Evolutionary conservation across 2,888 invertebrate species (phyloP), one percentile per base, ranked within the genome.

Genomic region (Rhimphoctona megacephalus): DNA sequence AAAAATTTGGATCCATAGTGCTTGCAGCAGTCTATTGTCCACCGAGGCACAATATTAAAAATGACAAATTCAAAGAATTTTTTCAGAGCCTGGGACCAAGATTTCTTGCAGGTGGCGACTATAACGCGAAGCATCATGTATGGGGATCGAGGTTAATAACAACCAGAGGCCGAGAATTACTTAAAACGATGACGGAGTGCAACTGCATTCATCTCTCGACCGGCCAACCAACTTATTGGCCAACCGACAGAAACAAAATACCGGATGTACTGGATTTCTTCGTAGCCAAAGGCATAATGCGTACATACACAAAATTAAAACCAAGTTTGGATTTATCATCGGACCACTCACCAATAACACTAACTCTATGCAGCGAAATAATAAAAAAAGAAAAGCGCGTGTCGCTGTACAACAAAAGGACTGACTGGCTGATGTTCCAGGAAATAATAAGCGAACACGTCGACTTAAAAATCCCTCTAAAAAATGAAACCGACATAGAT

Each of bases 231-330:
- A 84, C 86, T n/a, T n/a, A n/a, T n/a, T n/a, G n/a, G n/a, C n/a
- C n/a, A n/a, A n/a, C n/a, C n/a, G n/a, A n/a, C n/a, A 61, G 69
- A 33, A 85, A 87, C 14, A 89, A 90, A 88, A 85, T 87, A 46
- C 91, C 91, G 2, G 89, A 91, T 46, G 57, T 90, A n/a, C 76
- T 90, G 2, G 90, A 89, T 69, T 87, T 91, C 69, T 89, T 88
- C 54, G 82, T 90, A 6, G 83, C 87, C 11, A 89, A 89, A 74
- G 87, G 86, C 6, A 88, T 89, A 17, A 17, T 3, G 22, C 36
- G 43, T 8, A 69, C 8, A 0, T 66, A 66, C 30, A 66, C 33
- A 66, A 66, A 19, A 33, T 9, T 66, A 66, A 19, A 66, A 33
- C 7, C 66, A 11, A 66, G 66, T 30, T 36, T 66, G 9, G 66